These are phyloP conservation scores for Dorcus hopei DNA, from an alignment of 2,888 invertebrate species.

Conservation along the genomic window DNA sequence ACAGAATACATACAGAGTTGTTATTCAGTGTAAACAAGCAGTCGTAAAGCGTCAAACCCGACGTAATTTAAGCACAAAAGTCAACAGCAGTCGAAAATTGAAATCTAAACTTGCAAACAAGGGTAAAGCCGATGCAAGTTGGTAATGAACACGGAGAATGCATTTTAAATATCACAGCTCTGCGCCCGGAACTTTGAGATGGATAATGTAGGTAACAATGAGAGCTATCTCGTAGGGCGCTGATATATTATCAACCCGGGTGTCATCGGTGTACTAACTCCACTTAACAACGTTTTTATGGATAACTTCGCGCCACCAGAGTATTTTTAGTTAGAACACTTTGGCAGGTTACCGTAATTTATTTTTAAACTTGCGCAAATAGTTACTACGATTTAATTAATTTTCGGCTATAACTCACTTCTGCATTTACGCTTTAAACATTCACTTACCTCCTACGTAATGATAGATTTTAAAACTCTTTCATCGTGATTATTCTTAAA, in stretches of 20 bases:
- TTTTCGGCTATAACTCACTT: background rate
- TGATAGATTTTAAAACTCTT: too few relatives aligned
- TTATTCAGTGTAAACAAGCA: too few relatives aligned
- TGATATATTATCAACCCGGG: conserved; percentile 5
- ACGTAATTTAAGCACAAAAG: background rate
- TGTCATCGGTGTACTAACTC: conserved; percentile 1
- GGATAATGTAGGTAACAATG: background rate
- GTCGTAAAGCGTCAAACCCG: too few relatives aligned
- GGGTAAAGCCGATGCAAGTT: conserved; percentile 11
- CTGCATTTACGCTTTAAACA: background rate
- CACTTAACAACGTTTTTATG: conserved; percentile 1
- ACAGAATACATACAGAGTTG: conserved; percentile 10
- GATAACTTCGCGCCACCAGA: background rate
- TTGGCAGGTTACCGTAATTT: background rate
- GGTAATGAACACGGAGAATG: conserved; percentile 15
- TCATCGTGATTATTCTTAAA: too few relatives aligned
- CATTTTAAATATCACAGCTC: conserved; percentile 11
- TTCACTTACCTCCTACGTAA: too few relatives aligned
- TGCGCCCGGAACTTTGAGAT: background rate
- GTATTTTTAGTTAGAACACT: background rate
- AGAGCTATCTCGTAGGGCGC: conserved; percentile 1
- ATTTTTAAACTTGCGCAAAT: background rate
- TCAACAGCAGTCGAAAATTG: conserved; percentile 10
- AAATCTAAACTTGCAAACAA: conserved; percentile 18
- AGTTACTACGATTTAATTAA: background rate